Percentiles rank a stretch among this genome's conserved stretches.
Conservation (phyloP, 2,888 invertebrate genomes). For the Mythimna vitellina region DNA sequence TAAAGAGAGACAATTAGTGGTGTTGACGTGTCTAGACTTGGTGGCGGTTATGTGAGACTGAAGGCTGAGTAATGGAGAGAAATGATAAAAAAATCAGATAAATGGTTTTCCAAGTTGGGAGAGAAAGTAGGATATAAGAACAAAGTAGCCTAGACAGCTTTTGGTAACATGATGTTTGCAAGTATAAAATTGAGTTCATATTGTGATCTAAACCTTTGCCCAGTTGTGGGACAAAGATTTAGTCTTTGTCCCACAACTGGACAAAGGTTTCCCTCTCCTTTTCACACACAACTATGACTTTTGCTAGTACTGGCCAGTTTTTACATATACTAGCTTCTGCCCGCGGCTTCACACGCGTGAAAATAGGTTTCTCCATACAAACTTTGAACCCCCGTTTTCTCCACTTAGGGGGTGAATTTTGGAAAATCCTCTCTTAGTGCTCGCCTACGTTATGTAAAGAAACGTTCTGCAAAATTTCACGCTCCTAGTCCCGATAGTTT, state of each 20-base stretch:
- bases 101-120: neutral
- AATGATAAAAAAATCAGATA: conserved; percentile 5
- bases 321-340: too few species aligned
- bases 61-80: neutral
- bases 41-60: conserved; percentile 13
- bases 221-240: too few species aligned
- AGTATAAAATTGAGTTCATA: neutral
- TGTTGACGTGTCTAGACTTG: conserved; percentile 42
- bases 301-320: neutral
- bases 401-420: too few species aligned
- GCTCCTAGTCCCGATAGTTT: too few species aligned
- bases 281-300: neutral
- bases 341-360: too few species aligned
- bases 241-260: neutral
- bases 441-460: too few species aligned
- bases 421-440: too few species aligned
- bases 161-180: neutral
- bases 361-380: too few species aligned
- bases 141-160: neutral
- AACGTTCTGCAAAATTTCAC: too few species aligned
- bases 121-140: neutral
- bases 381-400: too few species aligned
- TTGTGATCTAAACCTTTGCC: too few species aligned
- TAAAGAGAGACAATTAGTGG: conserved; percentile 42
- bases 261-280: neutral